Conservation (phyloP, 2,888 invertebrate species). For the Tetrapedia diversipes region DNA sequence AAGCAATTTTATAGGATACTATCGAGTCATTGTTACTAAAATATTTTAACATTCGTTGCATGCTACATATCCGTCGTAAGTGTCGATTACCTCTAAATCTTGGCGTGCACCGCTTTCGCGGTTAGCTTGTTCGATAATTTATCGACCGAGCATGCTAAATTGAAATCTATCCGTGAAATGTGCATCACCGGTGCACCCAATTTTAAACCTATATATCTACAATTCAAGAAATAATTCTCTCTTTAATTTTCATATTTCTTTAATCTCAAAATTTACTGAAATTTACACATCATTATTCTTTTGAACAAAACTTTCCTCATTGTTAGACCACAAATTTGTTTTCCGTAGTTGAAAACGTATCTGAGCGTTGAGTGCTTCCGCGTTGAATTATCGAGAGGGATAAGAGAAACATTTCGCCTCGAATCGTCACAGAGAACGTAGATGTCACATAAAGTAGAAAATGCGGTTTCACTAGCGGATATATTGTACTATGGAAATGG, state of each 20-base stretch:
- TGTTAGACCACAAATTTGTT: conserved; percentile 24
- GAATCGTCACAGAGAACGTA: not conserved
- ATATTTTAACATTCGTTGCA: too few species aligned
- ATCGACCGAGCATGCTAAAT: conserved; percentile 14
- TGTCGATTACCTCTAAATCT: conserved; percentile 2
- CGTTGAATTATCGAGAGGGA: conserved; percentile 35
- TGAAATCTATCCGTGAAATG: conserved; percentile 26
- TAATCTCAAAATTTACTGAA: not conserved
- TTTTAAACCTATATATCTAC: not conserved
- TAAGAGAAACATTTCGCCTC: conserved; percentile 16
- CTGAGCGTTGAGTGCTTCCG: conserved; percentile 21
- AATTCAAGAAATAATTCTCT: too few species aligned
- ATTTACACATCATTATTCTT: not conserved
- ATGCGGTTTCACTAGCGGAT: conserved; percentile 41
- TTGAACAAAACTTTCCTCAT: not conserved
- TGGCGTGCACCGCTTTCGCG: not conserved
- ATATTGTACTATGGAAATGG: conserved; percentile 51
- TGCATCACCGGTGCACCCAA: conserved; percentile 1
- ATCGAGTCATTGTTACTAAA: not conserved
- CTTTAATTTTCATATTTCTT: not conserved
- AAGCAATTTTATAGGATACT: not conserved
- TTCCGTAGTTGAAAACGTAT: conserved; percentile 9
- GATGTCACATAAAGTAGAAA: conserved; percentile 45
- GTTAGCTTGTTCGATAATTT: conserved; percentile 19
- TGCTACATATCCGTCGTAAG: conserved; percentile 1